A percentile compares a stretch with the other conserved stretches of the same genome.
These are phyloP conservation scores for Aphyosemion australe DNA, from an alignment of 2,113 vertebrate genomes.

Conservation along the genomic window DNA sequence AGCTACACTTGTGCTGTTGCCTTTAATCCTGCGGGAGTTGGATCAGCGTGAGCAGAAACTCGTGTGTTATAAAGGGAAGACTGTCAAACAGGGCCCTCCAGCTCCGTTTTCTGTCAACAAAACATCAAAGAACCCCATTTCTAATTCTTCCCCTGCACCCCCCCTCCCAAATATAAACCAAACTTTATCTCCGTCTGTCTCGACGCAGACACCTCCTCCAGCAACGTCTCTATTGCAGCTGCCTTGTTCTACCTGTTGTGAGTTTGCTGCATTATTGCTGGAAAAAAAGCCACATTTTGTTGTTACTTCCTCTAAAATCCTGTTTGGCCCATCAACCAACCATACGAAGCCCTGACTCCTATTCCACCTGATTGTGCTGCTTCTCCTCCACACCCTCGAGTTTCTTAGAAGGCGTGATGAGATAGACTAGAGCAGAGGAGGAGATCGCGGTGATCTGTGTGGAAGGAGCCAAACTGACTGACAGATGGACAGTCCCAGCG, in stretches of 20 bases:
- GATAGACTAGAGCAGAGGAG: slow-evolving; percentile 18
- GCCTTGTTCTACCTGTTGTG: slow-evolving; percentile 10
- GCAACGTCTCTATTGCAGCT: slow-evolving; percentile 23
- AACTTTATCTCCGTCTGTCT: slow-evolving; percentile 40
- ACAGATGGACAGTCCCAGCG: slow-evolving; percentile 76
- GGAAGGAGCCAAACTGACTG: slow-evolving; percentile 61
- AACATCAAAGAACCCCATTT: slow-evolving; percentile 44
- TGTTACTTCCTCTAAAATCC: not conserved
- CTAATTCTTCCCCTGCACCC: slow-evolving; percentile 19
- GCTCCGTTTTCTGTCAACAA: slow-evolving; percentile 48
- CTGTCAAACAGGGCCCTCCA: slow-evolving; percentile 37
- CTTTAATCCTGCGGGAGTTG: slow-evolving; percentile 45
- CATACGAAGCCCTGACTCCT: not conserved
- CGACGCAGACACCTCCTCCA: slow-evolving; percentile 11
- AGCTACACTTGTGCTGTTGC: slow-evolving; percentile 17
- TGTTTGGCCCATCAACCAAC: slow-evolving; percentile 9
- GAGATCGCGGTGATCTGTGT: slow-evolving; percentile 40
- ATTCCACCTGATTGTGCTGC: slow-evolving; percentile 6
- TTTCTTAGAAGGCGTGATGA: slow-evolving; percentile 25
- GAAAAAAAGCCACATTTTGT: slow-evolving; percentile 5
- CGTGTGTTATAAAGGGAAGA: slow-evolving; percentile 34
- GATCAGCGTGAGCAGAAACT: slow-evolving; percentile 24
- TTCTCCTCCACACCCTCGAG: slow-evolving; percentile 13
- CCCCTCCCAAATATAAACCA: slow-evolving; percentile 22
- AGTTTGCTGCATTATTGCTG: slow-evolving; percentile 20